Evolutionary conservation across 1,140 invertebrate genomes (phyloP).

Genomic region (Copidosoma floridanum): DNA sequence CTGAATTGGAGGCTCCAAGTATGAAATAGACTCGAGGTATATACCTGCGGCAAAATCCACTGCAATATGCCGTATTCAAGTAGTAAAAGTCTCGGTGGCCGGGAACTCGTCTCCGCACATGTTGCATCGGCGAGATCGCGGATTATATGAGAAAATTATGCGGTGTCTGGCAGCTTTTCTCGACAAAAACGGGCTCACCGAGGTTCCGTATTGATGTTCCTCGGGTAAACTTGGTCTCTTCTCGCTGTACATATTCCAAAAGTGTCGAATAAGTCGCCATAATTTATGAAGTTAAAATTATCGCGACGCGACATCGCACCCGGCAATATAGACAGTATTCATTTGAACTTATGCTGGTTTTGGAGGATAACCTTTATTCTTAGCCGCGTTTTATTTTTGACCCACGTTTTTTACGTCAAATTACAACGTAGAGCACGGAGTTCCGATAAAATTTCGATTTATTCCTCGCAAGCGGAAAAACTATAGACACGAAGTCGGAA

Average conservation of each 20-base stretch:
- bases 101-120: too few species aligned
- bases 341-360: background rate
- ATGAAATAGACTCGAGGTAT: constrained; percentile 14
- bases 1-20: background rate
- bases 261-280: background rate
- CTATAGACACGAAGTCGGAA: background rate
- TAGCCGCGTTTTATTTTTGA: too few species aligned
- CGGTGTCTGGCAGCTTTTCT: background rate
- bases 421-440: background rate
- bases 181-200: too few species aligned
- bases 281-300: constrained; percentile 4
- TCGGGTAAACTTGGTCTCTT: background rate
- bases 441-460: background rate
- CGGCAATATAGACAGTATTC: background rate
- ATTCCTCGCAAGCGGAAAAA: background rate
- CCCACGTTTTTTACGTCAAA: background rate
- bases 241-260: background rate
- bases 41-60: too few species aligned
- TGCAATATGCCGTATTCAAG: too few species aligned
- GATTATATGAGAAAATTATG: background rate
- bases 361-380: background rate
- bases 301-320: background rate
- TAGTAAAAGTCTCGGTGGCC: too few species aligned
- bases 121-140: background rate
- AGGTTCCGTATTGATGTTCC: constrained; percentile 19